These are phyloP conservation scores for Lindbergichthys nudifrons DNA, from an alignment of 2,797 vertebrate species.

Conservation along the genomic window DNA sequence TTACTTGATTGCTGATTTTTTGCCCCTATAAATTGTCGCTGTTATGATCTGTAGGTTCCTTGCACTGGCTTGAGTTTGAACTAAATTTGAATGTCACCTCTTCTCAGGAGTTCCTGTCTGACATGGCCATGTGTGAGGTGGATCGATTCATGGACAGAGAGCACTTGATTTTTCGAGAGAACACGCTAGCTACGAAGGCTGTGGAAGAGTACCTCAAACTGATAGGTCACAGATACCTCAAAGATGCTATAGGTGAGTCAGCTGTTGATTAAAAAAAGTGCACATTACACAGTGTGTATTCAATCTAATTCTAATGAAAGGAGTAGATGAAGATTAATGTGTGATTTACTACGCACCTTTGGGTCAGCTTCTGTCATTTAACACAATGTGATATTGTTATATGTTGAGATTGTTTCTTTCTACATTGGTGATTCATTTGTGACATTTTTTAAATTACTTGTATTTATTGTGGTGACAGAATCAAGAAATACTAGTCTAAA, in stretches of 20 bases:
- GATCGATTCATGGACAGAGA: slow-evolving; percentile 98
- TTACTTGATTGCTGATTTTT: background rate
- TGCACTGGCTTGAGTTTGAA: background rate
- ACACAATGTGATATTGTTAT: background rate
- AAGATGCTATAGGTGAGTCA: slow-evolving; percentile 95
- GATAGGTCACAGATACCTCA: slow-evolving; percentile 99
- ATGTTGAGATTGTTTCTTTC: slow-evolving; percentile 4
- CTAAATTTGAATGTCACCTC: slow-evolving; percentile 23
- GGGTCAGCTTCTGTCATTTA: background rate
- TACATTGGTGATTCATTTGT: slow-evolving; percentile 3
- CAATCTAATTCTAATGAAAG: slow-evolving; percentile 6
- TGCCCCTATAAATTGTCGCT: background rate
- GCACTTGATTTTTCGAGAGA: slow-evolving; percentile 97
- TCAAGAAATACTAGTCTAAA: slow-evolving; percentile 16
- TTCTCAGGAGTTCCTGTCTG: slow-evolving; percentile 95
- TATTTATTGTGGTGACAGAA: background rate
- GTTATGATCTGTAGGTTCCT: background rate
- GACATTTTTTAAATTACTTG: background rate
- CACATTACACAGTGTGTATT: background rate
- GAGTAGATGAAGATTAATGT: background rate
- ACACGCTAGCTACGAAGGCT: slow-evolving; percentile 98
- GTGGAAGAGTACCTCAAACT: slow-evolving; percentile 99
- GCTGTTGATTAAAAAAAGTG: background rate
- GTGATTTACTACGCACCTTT: no score
- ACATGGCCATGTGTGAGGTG: slow-evolving; percentile 98